Base-by-base conservation (phyloP, 2,888 invertebrate genomes). In the Charanyca ferruginea region DNA sequence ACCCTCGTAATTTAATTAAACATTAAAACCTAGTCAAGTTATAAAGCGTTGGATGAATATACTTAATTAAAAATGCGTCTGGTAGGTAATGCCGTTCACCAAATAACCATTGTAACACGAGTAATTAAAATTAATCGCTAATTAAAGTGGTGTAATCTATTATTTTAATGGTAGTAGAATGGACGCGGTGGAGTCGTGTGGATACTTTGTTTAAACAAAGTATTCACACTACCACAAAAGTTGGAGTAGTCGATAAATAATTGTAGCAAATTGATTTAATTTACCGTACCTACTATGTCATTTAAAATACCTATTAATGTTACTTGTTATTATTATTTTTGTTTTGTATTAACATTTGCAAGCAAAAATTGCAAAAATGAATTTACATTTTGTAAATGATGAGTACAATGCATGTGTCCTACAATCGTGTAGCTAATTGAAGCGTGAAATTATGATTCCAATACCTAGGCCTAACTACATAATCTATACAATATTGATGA, bases 31-130 rank as follows among this genome's bases (percentile, higher is more conserved):
- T 38, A 38, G 73, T 18, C 63, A 67, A 77, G 84, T 83, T 83
- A 85, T 85, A 86, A 86, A 85, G 70, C 80, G 83, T 76, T 79
- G 77, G 73, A 83, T 88, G 87, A 87, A 88, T 79, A 87, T 87
- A 88, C 90, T 91, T 90, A 89, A 91, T 91, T 89, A 89, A 90
- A 91, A 89, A 87, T 63, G 13, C 73, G 41, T 77, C 54, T 35
- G 66, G 66, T 58, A 59, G 77, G 63, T 75, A 78, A 76, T 72
- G 69, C 67, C 58, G 23, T 65, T 47, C 67, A 45, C 66, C 18
- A 54, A 76, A 82, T 76, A 64, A 80, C 75, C 72, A 52, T 66
- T 73, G 69, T 69, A 71, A 59, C 66, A 68, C 76, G 62, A 66
- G 64, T 85, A 83, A 88, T 87, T 85, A 81, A 87, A 84, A 89